phyloP scores from a whole-genome alignment of 2,113 vertebrate species.

The Ochotona curzoniae region DNA sequence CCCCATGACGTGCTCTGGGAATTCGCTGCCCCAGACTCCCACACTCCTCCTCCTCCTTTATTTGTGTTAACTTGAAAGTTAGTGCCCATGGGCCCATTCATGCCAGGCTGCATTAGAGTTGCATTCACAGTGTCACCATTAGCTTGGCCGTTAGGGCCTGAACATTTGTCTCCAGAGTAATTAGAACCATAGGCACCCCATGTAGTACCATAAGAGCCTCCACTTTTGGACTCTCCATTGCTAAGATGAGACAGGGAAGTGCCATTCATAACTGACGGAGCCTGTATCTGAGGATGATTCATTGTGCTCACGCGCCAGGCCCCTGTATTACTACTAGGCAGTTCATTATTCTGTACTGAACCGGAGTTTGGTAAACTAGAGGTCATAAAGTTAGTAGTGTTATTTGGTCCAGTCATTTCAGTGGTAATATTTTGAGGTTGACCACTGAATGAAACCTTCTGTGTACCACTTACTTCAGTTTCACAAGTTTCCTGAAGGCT shows the following conservation, averaged over 20 bases:
- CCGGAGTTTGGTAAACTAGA: constrained; percentile 99
- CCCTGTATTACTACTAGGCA: constrained; percentile 87
- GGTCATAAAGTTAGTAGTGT: constrained; percentile 99
- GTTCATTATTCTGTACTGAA: constrained; percentile 93
- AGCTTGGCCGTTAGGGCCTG: constrained; percentile 91
- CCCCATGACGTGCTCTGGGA: constrained; percentile 91
- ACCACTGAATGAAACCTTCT: constrained; percentile 95
- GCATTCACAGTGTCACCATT: constrained; percentile 99
- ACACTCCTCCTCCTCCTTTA: constrained; percentile 89
- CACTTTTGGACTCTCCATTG: constrained; percentile 90
- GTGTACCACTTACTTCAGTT: constrained; percentile 94
- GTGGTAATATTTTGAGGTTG: constrained; percentile 97
- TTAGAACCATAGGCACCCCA: constrained; percentile 92
- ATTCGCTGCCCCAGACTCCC: constrained; percentile 90
- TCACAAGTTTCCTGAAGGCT: constrained; percentile 92
- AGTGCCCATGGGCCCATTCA: constrained; percentile 89
- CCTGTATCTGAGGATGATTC: constrained; percentile 92
- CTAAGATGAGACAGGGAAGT: constrained; percentile 92
- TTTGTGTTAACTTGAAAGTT: constrained; percentile 92
- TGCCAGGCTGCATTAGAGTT: constrained; percentile 94
- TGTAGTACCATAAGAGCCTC: constrained; percentile 92
- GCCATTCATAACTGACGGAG: constrained; percentile 92
- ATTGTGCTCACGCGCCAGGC: constrained; percentile 91
- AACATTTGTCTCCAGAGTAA: constrained; percentile 94
- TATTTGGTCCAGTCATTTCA: constrained; percentile 99